A percentile compares a stretch with the other conserved stretches of the same genome.
Evolutionary conservation across 2,797 vertebrate species (phyloP).

Genomic region (Cuculus canorus): DNA sequence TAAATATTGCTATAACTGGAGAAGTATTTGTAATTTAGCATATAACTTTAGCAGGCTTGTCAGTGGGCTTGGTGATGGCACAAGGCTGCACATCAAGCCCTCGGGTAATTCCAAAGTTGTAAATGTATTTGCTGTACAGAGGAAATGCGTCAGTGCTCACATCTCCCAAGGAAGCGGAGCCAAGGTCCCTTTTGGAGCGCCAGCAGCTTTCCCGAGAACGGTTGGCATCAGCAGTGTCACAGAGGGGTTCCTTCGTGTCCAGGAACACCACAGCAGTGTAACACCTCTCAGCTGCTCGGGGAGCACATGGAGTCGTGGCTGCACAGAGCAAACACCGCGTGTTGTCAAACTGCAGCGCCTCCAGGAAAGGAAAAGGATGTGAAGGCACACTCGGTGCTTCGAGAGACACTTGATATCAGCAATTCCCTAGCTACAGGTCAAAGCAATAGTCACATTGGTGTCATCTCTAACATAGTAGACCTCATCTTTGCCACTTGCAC

Average conservation of each 20-base stretch:
- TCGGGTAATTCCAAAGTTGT: slow-evolving; percentile 46
- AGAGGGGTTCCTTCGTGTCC: neutral
- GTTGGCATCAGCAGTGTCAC: neutral
- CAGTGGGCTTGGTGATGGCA: neutral
- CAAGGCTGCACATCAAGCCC: neutral
- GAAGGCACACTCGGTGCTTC: neutral
- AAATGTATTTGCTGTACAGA: slow-evolving; percentile 66
- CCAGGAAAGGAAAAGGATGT: neutral
- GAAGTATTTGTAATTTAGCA: slow-evolving; percentile 68
- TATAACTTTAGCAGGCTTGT: slow-evolving; percentile 50
- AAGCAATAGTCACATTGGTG: slow-evolving; percentile 6
- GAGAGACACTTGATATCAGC: neutral
- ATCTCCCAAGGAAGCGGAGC: neutral
- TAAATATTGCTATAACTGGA: slow-evolving; percentile 72
- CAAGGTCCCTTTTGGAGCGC: neutral
- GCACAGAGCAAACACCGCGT: neutral
- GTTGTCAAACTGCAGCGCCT: neutral
- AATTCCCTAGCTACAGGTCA: neutral
- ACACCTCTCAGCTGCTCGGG: neutral
- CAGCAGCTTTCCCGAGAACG: neutral
- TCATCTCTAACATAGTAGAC: neutral
- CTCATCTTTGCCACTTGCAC: neutral
- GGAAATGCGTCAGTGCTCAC: neutral
- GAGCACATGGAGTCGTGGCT: too few relatives aligned
- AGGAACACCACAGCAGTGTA: neutral